phyloP scores from a whole-genome alignment of 2,888 invertebrate species.

The Pedicia rivosa region DNA sequence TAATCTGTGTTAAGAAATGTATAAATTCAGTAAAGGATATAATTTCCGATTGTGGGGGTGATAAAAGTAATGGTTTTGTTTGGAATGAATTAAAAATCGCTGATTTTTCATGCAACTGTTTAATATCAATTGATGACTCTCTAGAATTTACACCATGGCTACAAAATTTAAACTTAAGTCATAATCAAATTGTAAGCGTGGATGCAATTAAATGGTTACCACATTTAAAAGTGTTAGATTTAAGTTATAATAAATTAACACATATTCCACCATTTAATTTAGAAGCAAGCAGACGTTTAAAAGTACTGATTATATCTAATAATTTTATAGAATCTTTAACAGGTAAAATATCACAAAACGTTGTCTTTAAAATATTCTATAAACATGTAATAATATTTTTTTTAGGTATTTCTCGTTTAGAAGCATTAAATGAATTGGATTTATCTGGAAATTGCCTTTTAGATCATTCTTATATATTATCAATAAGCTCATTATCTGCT shows the following conservation, averaged over 20 bases:
- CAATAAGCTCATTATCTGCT: slow-evolving; percentile 36
- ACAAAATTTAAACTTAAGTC: slow-evolving; percentile 44
- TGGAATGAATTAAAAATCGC: slow-evolving; percentile 44
- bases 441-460: slow-evolving; percentile 44
- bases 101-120: slow-evolving; percentile 39
- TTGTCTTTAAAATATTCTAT: slow-evolving; percentile 1
- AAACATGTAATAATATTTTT: slow-evolving; percentile 8
- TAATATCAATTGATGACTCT: slow-evolving; percentile 37
- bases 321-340: slow-evolving; percentile 45
- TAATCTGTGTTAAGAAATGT: slow-evolving; percentile 32
- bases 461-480: slow-evolving; percentile 39
- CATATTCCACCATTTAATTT: slow-evolving; percentile 38
- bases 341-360: slow-evolving; percentile 21
- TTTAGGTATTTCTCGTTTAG: slow-evolving; percentile 34
- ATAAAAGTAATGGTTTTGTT: slow-evolving; percentile 39
- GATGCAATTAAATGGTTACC: slow-evolving; percentile 39
- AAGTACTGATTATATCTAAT: slow-evolving; percentile 41
- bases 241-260: slow-evolving; percentile 45
- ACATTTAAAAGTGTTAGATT: slow-evolving; percentile 43
- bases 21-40: slow-evolving; percentile 30
- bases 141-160: slow-evolving; percentile 43
- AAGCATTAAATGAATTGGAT: slow-evolving; percentile 40
- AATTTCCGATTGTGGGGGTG: slow-evolving; percentile 40
- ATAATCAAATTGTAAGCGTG: slow-evolving; percentile 40
- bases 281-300: slow-evolving; percentile 36